Evolutionary conservation across 2,797 vertebrate genomes (phyloP).

Genomic region (Coilia nasus): DNA sequence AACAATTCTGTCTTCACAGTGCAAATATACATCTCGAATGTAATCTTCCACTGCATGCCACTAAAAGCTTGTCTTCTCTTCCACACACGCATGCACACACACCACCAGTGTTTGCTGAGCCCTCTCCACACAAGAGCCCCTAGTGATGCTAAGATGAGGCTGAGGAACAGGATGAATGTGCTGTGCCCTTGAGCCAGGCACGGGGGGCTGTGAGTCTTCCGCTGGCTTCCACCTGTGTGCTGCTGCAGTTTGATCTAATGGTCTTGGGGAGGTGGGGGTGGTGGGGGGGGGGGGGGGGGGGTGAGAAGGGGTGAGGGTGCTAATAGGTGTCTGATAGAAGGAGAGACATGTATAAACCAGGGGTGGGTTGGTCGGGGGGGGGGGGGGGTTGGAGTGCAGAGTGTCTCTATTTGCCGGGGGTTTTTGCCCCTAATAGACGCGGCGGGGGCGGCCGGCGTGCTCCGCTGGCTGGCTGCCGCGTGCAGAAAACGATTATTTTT

Average conservation of each 20-base stretch:
- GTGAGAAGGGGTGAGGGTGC: not conserved
- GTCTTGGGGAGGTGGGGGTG: conserved; percentile 49
- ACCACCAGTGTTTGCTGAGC: conserved; percentile 44
- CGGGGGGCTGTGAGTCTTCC: conserved; percentile 52
- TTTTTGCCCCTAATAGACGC: not conserved
- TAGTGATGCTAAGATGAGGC: not conserved
- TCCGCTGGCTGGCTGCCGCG: not conserved
- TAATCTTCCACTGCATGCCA: no score
- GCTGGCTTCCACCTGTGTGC: not conserved
- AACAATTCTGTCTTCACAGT: not conserved
- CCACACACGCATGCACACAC: conserved; percentile 47
- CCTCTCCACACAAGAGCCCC: not conserved
- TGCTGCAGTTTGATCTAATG: conserved; percentile 8
- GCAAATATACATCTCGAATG: not conserved
- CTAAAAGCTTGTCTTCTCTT: conserved; percentile 28
- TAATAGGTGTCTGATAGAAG: not conserved
- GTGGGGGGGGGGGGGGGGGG: conserved; percentile 49
- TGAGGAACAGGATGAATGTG: conserved; percentile 37
- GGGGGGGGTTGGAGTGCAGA: not conserved
- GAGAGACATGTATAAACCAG: conserved; percentile 36
- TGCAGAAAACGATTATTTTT: conserved; percentile 16
- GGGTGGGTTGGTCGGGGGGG: conserved; percentile 35
- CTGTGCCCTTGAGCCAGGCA: conserved; percentile 66
- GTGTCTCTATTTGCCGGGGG: conserved; percentile 19
- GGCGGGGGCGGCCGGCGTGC: conserved; percentile 1